These are phyloP conservation scores for Masnerella sp. DNA, from an alignment of 2,888 invertebrate species.

Conservation along the genomic window DNA sequence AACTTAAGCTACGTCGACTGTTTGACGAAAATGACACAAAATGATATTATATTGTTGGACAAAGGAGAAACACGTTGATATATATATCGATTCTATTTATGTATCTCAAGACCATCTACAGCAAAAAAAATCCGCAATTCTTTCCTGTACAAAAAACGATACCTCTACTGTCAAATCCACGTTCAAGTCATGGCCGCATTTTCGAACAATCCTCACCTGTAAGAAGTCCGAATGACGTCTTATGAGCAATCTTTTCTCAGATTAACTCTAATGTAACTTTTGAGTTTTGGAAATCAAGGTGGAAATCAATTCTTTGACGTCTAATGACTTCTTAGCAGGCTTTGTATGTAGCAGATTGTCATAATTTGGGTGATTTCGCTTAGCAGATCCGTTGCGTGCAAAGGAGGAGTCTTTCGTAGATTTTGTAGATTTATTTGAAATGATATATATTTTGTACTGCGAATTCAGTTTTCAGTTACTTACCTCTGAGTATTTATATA, in stretches of 20 bases:
- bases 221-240: neutral
- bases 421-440: slow-evolving; percentile 18
- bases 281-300: neutral
- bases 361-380: slow-evolving; percentile 5
- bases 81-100: slow-evolving; percentile 55
- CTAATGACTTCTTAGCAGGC: slow-evolving; percentile 8
- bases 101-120: slow-evolving; percentile 31
- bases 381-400: neutral
- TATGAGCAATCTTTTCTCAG: neutral
- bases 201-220: neutral
- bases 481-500: slow-evolving; percentile 26
- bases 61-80: slow-evolving; percentile 21
- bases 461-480: slow-evolving; percentile 23
- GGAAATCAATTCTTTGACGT: neutral
- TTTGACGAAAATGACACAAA: slow-evolving; percentile 34
- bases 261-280: neutral
- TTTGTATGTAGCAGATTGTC: neutral
- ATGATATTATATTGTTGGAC: slow-evolving; percentile 50
- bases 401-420: slow-evolving; percentile 5
- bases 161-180: slow-evolving; percentile 30
- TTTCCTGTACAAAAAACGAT: too few species aligned
- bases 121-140: slow-evolving; percentile 32
- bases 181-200: slow-evolving; percentile 2
- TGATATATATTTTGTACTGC: slow-evolving; percentile 34
- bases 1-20: slow-evolving; percentile 56